These are phyloP conservation scores for Stegodyphus mimosarum DNA, from an alignment of 1,140 invertebrate genomes.

Conservation along the genomic window DNA sequence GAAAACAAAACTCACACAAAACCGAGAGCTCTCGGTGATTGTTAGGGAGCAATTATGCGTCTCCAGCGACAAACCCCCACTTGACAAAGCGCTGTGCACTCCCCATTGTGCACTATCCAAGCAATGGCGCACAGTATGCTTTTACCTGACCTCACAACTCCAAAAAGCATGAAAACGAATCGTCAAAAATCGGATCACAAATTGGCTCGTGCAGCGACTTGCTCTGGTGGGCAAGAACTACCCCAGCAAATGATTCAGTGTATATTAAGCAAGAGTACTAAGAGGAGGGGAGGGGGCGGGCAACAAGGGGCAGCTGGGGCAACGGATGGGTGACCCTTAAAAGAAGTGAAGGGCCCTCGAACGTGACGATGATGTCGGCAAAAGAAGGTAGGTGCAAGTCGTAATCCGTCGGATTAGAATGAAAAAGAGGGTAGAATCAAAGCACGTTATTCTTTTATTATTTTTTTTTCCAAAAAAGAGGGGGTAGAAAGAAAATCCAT, in stretches of 20 bases:
- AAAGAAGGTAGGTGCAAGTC: neutral
- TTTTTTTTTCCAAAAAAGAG: too few species aligned
- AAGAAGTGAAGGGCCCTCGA: slow-evolving; percentile 33
- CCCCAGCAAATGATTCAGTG: too few species aligned
- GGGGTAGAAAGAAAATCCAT: neutral
- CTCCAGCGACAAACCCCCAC: slow-evolving; percentile 14
- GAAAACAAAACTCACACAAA: too few species aligned
- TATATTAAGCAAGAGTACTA: neutral
- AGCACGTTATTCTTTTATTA: neutral
- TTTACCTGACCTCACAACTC: slow-evolving; percentile 1
- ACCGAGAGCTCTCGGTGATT: slow-evolving; percentile 11
- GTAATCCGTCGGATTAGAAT: slow-evolving; percentile 12
- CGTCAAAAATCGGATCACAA: slow-evolving; percentile 20
- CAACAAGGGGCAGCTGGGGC: slow-evolving; percentile 7
- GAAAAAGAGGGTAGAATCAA: slow-evolving; percentile 3
- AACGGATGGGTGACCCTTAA: slow-evolving; percentile 46
- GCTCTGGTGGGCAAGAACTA: slow-evolving; percentile 1
- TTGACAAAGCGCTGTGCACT: slow-evolving; percentile 7
- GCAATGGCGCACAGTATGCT: neutral
- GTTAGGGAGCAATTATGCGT: slow-evolving; percentile 10
- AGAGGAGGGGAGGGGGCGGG: neutral
- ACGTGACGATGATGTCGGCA: neutral
- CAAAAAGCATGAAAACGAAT: neutral
- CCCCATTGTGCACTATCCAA: neutral
- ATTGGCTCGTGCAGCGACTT: slow-evolving; percentile 15